Conservation (phyloP, 2,797 vertebrate species). For the Limnodromus scolopaceus region DNA sequence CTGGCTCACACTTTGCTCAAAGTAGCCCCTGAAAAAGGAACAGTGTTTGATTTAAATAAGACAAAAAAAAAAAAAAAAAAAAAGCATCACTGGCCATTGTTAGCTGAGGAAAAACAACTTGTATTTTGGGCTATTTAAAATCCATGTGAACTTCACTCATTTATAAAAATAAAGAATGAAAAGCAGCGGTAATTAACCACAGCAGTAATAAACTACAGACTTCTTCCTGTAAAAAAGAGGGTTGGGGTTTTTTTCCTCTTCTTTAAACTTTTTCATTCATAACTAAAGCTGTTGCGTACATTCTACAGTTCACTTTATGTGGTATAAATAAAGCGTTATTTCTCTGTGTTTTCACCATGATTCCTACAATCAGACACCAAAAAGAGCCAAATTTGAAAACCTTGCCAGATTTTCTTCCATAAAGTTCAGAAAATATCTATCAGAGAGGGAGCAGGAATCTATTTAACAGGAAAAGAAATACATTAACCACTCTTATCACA, state of each 20-base stretch:
- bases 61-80: neutral
- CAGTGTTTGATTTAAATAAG: neutral
- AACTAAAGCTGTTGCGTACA: neutral
- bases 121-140: neutral
- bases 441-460: neutral
- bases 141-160: neutral
- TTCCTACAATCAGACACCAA: neutral
- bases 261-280: neutral
- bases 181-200: neutral
- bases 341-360: neutral
- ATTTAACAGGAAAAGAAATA: neutral
- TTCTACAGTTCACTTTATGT: neutral
- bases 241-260: accelerated
- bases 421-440: neutral
- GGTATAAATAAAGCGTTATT: neutral
- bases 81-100: neutral
- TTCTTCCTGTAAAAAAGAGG: neutral
- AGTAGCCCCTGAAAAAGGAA: neutral
- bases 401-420: neutral
- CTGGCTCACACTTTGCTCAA: neutral
- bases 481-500: neutral
- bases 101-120: neutral
- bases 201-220: neutral
- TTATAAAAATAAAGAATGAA: neutral
- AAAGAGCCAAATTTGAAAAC: neutral